Conservation (phyloP, 92 coral and sea anemone species). For the Epizoanthus fatuus region DNA sequence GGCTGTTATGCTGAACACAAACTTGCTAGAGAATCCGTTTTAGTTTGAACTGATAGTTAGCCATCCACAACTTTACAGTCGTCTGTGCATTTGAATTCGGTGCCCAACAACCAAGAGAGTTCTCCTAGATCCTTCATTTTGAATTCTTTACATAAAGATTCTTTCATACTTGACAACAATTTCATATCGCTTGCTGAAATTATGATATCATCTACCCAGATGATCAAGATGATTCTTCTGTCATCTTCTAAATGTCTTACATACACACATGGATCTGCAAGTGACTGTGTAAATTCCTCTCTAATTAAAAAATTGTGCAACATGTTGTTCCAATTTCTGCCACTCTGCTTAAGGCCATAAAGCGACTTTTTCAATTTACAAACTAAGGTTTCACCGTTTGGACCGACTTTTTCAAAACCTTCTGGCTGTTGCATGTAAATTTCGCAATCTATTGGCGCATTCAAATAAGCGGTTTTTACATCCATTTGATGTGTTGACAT, state of each 20-base stretch:
- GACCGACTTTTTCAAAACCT: constrained; percentile 53
- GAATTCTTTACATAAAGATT: constrained; percentile 40
- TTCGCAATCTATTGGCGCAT: constrained; percentile 61
- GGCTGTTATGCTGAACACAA: too few relatives aligned
- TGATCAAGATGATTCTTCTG: constrained; percentile 6
- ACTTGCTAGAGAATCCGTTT: too few relatives aligned
- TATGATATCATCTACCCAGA: constrained; percentile 61
- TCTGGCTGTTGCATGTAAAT: constrained; percentile 57
- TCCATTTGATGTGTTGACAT: constrained; percentile 55
- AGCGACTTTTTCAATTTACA: constrained; percentile 36
- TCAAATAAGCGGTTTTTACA: constrained; percentile 54
- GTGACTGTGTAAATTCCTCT: constrained; percentile 46
- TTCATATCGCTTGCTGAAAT: constrained; percentile 50
- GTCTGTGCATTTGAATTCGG: constrained; percentile 27
- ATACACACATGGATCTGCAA: constrained; percentile 58
- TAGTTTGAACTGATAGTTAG: too few relatives aligned
- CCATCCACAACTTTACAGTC: too few relatives aligned
- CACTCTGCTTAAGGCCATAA: constrained; percentile 45
- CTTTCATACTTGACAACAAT: constrained; percentile 33
- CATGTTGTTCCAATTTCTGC: constrained; percentile 51
- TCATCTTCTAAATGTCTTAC: neutral
- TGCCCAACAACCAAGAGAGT: constrained; percentile 52
- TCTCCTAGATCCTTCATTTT: constrained; percentile 70
- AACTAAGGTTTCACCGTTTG: constrained; percentile 52
- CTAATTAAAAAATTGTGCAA: constrained; percentile 19